phyloP scores from a whole-genome alignment of 2,797 vertebrate genomes.

The Platalea minor region DNA sequence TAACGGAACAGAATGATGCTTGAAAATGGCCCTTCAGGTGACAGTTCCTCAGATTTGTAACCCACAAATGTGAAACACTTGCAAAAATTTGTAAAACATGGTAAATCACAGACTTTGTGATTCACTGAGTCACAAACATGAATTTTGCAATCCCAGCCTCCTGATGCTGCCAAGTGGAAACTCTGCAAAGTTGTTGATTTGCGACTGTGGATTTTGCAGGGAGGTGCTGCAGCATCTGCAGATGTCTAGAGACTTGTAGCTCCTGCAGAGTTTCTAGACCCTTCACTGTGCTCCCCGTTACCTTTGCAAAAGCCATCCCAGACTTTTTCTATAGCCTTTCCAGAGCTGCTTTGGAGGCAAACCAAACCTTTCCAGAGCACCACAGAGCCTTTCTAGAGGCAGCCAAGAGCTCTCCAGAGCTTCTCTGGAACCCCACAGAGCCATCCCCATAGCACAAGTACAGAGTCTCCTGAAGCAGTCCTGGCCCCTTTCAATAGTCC shows the following conservation, averaged over 20 bases:
- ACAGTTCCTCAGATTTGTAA: background rate
- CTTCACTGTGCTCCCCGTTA: background rate
- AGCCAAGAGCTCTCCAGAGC: background rate
- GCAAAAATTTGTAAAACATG: background rate
- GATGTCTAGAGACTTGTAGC: background rate
- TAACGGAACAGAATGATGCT: background rate
- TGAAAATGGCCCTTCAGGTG: background rate
- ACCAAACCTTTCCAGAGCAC: background rate
- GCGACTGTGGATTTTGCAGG: background rate
- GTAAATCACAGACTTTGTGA: background rate
- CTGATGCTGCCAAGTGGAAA: background rate
- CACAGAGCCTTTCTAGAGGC: background rate
- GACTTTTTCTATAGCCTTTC: background rate
- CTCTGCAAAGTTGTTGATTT: background rate
- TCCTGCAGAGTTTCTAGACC: background rate
- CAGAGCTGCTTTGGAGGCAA: background rate
- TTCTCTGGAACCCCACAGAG: background rate
- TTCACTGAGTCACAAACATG: background rate
- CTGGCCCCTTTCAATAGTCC: background rate
- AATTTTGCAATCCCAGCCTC: background rate
- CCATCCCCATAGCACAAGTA: background rate
- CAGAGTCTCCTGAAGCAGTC: background rate
- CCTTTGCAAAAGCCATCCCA: background rate
- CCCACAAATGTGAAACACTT: background rate
- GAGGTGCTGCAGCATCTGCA: accelerated